Evolutionary conservation across 2,888 invertebrate species (phyloP).

Genomic region (Drosophila atripex): DNA sequence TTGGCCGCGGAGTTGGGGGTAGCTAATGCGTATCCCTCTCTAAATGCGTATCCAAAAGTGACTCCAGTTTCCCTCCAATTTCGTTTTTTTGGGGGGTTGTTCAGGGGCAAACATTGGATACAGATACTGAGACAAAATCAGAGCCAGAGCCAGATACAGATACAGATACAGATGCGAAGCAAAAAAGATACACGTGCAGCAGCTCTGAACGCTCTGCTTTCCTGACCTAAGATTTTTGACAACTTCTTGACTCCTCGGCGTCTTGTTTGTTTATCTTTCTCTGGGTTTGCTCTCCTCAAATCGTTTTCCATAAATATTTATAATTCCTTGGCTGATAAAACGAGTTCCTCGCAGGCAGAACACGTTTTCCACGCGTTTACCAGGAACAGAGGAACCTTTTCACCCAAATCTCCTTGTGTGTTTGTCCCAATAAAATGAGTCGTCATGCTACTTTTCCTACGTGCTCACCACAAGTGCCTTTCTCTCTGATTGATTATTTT

Average conservation of each 20-base stretch:
- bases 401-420: constrained; percentile 37
- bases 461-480: constrained; percentile 57
- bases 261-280: constrained; percentile 50
- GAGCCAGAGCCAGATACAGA: constrained; percentile 21
- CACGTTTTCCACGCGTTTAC: constrained; percentile 71
- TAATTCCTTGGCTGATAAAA: constrained; percentile 60
- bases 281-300: constrained; percentile 36
- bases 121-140: constrained; percentile 11
- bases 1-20: constrained; percentile 13
- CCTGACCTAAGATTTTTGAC: constrained; percentile 55
- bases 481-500: constrained; percentile 61
- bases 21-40: constrained; percentile 43
- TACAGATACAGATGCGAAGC: constrained; percentile 12
- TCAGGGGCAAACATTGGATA: constrained; percentile 47
- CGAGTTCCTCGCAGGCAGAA: constrained; percentile 53
- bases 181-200: constrained; percentile 38
- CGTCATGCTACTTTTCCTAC: constrained; percentile 52
- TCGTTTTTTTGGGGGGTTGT: constrained; percentile 41
- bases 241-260: constrained; percentile 52
- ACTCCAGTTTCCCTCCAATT: constrained; percentile 12
- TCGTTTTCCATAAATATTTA: constrained; percentile 70
- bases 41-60: constrained; percentile 53
- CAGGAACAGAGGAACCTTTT: constrained; percentile 65
- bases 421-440: constrained; percentile 69
- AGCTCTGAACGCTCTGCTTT: constrained; percentile 33